Conservation (phyloP, 37 sponge, comb jelly and placozoan genomes). For the Aplysina aerophoba region DNA sequence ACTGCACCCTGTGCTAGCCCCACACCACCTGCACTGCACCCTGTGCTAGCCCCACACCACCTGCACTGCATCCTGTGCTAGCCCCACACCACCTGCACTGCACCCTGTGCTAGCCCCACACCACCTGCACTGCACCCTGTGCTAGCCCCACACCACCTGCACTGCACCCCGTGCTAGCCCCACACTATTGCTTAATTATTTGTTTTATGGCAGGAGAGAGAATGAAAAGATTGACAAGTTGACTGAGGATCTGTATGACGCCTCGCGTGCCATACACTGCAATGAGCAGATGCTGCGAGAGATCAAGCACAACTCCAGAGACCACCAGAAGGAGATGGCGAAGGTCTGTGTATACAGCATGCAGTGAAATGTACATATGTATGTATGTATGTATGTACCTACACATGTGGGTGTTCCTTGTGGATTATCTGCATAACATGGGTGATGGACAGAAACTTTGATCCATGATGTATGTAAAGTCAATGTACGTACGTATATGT, state of each 20-base stretch:
- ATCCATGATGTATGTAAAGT: neutral
- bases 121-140: too few relatives aligned
- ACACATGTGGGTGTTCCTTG: neutral
- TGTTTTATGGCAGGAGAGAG: too few relatives aligned
- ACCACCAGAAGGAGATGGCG: neutral
- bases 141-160: too few relatives aligned
- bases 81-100: too few relatives aligned
- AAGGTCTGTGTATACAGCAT: neutral
- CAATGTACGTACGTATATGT: neutral
- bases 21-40: too few relatives aligned
- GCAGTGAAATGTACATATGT: neutral
- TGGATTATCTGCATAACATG: neutral
- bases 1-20: too few relatives aligned
- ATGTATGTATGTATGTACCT: neutral
- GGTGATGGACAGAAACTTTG: neutral
- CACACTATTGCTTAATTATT: too few relatives aligned
- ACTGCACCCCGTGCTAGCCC: too few relatives aligned
- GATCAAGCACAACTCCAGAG: neutral
- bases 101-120: too few relatives aligned
- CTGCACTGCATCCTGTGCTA: too few relatives aligned
- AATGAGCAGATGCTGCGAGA: conserved; percentile 11
- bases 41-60: too few relatives aligned
- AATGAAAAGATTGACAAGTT: neutral
- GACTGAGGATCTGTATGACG: conserved; percentile 9
- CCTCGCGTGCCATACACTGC: neutral